A percentile compares a stretch with the other conserved stretches of the same genome.
phyloP scores from a whole-genome alignment of 1,140 invertebrate species.

The Euura lappo region DNA sequence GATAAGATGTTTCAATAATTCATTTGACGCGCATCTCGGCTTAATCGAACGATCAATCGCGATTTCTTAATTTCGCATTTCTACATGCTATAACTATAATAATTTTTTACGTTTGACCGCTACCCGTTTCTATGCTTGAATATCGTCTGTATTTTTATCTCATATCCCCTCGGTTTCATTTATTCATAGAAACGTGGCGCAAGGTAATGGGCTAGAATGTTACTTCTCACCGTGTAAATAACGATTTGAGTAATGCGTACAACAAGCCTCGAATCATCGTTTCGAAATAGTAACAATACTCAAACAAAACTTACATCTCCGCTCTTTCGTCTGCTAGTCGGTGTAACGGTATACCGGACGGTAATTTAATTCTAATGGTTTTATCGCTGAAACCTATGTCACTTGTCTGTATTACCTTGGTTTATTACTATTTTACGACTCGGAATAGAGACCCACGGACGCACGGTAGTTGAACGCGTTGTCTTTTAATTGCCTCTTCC shows the following conservation, averaged over 20 bases:
- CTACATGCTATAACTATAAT: not conserved
- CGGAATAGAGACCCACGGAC: not conserved
- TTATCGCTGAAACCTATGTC: not conserved
- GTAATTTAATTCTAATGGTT: not conserved
- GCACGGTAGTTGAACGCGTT: not conserved
- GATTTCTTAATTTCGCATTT: constrained; percentile 6
- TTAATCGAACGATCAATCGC: not conserved
- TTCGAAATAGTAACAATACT: not conserved
- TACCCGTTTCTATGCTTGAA: too few species aligned
- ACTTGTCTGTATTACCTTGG: not conserved
- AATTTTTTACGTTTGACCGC: too few species aligned
- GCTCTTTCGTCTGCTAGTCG: too few species aligned
- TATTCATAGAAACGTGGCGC: not conserved
- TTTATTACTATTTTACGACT: constrained; percentile 5
- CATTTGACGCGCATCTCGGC: not conserved
- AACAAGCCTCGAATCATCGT: not conserved
- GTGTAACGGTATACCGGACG: not conserved
- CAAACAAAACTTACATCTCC: not conserved
- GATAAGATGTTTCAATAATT: not conserved
- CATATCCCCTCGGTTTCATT: not conserved
- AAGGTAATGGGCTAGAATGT: not conserved
- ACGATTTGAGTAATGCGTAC: not conserved
- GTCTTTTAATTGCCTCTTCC: constrained; percentile 20
- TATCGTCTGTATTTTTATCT: too few species aligned
- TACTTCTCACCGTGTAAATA: constrained; percentile 4